Evolutionary conservation across 2,888 invertebrate species (phyloP).

Genomic region (Phaonia tiefii): DNA sequence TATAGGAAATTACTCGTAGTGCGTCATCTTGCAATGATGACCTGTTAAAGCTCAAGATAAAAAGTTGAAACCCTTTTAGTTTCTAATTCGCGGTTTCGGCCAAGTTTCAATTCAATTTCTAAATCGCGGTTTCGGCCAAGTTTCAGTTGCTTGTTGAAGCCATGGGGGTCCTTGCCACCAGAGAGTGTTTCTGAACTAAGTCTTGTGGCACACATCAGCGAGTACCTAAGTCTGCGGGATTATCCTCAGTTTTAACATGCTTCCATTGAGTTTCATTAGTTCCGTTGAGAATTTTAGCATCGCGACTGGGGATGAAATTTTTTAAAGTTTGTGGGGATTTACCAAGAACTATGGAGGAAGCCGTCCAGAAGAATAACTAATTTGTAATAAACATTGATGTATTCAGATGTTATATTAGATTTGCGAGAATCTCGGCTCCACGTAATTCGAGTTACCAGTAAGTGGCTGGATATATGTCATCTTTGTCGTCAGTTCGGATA

Average conservation of each 20-base stretch:
- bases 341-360: not conserved
- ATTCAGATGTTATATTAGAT: too few relatives aligned
- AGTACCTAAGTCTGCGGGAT: conserved; percentile 32
- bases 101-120: not conserved
- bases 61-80: too few relatives aligned
- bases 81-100: too few relatives aligned
- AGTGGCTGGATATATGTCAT: not conserved
- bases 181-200: not conserved
- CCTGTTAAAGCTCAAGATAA: too few relatives aligned
- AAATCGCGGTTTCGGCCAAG: conserved; percentile 21
- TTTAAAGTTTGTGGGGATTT: too few relatives aligned
- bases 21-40: too few relatives aligned
- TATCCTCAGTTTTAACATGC: too few relatives aligned
- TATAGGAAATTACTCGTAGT: too few relatives aligned
- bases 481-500: too few relatives aligned
- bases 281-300: too few relatives aligned
- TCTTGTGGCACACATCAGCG: conserved; percentile 23
- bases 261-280: not conserved
- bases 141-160: not conserved
- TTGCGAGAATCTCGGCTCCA: not conserved
- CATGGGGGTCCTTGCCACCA: conserved; percentile 24
- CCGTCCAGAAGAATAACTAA: not conserved
- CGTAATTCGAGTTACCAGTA: conserved; percentile 43
- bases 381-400: too few relatives aligned
- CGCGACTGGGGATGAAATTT: too few relatives aligned